A percentile compares a stretch with the other conserved stretches of the same genome.
Conservation (phyloP, 2,797 vertebrate genomes). For the Protonibea diacanthus region DNA sequence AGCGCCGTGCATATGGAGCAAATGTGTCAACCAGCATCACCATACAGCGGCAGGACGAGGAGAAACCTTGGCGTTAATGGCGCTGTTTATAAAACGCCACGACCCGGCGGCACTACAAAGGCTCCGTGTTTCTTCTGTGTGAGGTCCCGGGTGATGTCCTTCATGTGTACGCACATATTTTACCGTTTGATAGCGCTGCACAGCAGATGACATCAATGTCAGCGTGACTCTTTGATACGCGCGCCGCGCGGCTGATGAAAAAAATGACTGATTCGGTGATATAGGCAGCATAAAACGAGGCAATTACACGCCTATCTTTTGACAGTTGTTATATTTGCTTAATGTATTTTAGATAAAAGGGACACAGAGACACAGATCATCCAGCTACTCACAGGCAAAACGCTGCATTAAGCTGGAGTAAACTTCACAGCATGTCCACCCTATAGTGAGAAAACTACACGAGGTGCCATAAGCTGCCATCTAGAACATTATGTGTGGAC, state of each 20-base stretch:
- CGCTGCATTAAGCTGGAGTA: constrained; percentile 15
- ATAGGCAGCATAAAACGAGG: constrained; percentile 7
- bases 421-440: constrained; percentile 43
- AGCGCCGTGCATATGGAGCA: constrained; percentile 70
- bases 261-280: constrained; percentile 21
- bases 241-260: constrained; percentile 16
- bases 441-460: constrained; percentile 54
- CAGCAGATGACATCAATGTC: constrained; percentile 77
- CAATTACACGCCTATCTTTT: constrained; percentile 12
- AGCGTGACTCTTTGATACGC: constrained; percentile 54
- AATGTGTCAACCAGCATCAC: constrained; percentile 75
- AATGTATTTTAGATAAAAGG: constrained; percentile 6
- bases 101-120: constrained; percentile 74
- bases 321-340: constrained; percentile 4
- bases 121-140: constrained; percentile 67
- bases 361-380: neutral
- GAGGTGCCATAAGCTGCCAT: constrained; percentile 61
- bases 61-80: constrained; percentile 80
- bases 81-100: constrained; percentile 73
- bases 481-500: constrained; percentile 67
- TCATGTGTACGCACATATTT: constrained; percentile 55
- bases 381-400: constrained; percentile 56
- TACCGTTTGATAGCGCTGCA: constrained; percentile 69
- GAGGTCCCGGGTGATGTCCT: constrained; percentile 69
- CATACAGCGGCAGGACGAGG: constrained; percentile 49